These are phyloP conservation scores for Mayetiola destructor DNA, from an alignment of 2,888 invertebrate genomes.

Conservation along the genomic window DNA sequence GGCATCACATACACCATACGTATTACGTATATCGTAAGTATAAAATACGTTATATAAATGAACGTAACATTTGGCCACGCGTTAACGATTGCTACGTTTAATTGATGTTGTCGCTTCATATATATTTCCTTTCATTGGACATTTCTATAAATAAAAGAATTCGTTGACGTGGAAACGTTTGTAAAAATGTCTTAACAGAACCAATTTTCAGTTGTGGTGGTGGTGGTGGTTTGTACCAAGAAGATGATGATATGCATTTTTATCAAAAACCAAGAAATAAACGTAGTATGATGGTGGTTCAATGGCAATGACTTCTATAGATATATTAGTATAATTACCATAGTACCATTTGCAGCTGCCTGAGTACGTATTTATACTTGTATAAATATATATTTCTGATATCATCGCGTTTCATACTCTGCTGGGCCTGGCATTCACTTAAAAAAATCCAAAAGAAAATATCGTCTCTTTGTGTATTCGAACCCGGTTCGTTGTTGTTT, in stretches of 20 bases:
- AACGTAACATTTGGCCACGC: no score
- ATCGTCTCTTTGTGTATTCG: no score
- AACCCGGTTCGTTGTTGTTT: background rate
- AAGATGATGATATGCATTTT: background rate
- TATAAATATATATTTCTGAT: no score
- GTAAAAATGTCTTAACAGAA: background rate
- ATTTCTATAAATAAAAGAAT: background rate
- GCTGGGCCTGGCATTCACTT: background rate
- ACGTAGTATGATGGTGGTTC: conserved; percentile 2
- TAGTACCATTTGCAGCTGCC: conserved; percentile 4
- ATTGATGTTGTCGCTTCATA: no score
- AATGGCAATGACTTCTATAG: conserved; percentile 9
- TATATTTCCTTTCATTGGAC: no score
- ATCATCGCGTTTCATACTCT: background rate
- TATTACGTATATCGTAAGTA: no score
- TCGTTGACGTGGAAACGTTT: no score
- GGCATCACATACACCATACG: no score
- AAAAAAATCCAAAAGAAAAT: background rate
- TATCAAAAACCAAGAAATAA: no score
- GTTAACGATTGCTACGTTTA: no score
- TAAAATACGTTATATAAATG: no score
- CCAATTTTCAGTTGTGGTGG: background rate
- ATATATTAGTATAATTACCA: no score
- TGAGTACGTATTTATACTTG: background rate
- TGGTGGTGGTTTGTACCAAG: background rate